Evolutionary conservation across 1,140 invertebrate species (phyloP), one percentile per base, ranked within the genome.

Genomic region (Aphidius ervi): DNA sequence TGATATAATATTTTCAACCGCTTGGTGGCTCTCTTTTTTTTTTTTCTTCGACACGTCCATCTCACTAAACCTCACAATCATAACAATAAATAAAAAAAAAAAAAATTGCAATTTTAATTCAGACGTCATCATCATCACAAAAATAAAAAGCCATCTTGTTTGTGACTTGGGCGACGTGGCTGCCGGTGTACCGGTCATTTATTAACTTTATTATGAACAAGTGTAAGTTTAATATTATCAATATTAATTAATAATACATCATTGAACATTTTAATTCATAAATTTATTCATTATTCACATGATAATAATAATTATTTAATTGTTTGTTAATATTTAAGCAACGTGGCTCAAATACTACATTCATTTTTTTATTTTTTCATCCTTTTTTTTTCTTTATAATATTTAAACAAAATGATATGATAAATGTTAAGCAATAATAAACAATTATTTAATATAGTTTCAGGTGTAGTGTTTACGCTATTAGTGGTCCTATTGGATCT

Each of bases 111-210:
- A 23, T 6, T 9, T 43, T 43, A 9, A 43, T 9, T 9, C 42
- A 9, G 16, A 16, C 16, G 16, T 16, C 47, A 48, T 48, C 16
- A 39, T 52, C 16, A 16, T 16, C 16, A 16, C 16, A 16, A 16
- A 16, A 16, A 16, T 16, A 50, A 65, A 70, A 68, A 72, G 75
- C 76, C 75, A 78, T 78, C 70, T 78, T 77, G 71, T 72, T 69
- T 54, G 62, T 48, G 57, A 42, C 16, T 16, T 16, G 64, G 73
- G 65, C 77, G 71, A 78, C 77, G 76, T 77, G 76, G 75, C 73
- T 68, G 66, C 70, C 70, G 75, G 73, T 65, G 67, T 67, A 59
- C 40, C n/a, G 61, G 46, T 49, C 61, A 42, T 67, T 65, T 57
- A 42, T 45, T 55, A 46, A 16, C 2, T 1, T 57, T 58, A 68